Evolutionary conservation across 2,797 vertebrate species (phyloP).

Genomic region (Anabacerthia variegaticeps): DNA sequence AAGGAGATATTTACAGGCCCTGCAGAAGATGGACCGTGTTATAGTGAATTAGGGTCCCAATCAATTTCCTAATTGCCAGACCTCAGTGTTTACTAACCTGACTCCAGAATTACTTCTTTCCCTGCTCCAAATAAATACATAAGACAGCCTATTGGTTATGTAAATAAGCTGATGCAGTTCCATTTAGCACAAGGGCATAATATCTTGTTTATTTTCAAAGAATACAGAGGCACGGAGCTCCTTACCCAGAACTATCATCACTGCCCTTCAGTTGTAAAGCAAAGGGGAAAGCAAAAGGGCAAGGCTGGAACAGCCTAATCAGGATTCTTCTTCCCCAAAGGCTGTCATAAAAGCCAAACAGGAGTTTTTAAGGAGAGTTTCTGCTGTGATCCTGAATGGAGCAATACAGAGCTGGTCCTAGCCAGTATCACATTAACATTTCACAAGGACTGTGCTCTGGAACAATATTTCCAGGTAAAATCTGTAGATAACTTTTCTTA

Average conservation of each 20-base stretch:
- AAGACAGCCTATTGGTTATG: not conserved
- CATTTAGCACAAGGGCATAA: not conserved
- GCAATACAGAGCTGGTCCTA: not conserved
- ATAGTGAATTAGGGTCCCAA: not conserved
- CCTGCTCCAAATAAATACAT: conserved; percentile 12
- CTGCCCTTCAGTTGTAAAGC: not conserved
- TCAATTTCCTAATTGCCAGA: conserved; percentile 24
- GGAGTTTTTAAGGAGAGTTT: not conserved
- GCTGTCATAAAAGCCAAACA: not conserved
- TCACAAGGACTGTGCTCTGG: not conserved
- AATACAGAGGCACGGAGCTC: not conserved
- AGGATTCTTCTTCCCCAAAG: not conserved
- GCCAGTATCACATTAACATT: not conserved
- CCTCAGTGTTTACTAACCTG: conserved; percentile 22
- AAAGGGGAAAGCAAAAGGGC: not conserved
- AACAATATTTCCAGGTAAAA: not conserved
- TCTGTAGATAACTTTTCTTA: not conserved
- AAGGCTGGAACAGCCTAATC: not conserved
- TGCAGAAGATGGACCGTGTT: not conserved
- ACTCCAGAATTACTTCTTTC: conserved; percentile 13
- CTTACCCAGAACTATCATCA: not conserved
- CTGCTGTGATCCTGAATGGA: not conserved
- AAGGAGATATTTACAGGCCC: conserved; percentile 30
- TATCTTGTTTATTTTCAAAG: not conserved
- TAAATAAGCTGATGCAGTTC: not conserved